Conservation (phyloP, 1,140 invertebrate species). For the Dryas iulia region DNA sequence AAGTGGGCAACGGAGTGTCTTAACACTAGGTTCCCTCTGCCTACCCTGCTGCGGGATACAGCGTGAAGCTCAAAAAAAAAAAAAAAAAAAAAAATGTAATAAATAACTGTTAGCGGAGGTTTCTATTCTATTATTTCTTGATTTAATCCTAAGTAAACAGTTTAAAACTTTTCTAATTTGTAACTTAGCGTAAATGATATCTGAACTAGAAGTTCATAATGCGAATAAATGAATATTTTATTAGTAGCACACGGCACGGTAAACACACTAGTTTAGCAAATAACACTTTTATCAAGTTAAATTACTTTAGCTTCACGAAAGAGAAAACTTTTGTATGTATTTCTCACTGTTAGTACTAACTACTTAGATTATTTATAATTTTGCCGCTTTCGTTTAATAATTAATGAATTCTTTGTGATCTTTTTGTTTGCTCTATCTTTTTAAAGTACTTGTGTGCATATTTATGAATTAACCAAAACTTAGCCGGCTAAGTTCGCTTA, state of each 20-base stretch:
- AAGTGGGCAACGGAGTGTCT: no score
- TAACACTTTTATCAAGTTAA: constrained; percentile 50
- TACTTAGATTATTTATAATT: constrained; percentile 36
- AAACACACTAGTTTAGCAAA: constrained; percentile 48
- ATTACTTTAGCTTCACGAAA: constrained; percentile 44
- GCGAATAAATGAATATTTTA: constrained; percentile 47
- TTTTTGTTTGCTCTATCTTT: no score
- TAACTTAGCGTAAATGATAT: constrained; percentile 43
- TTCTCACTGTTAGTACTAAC: constrained; percentile 25
- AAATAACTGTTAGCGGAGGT: neutral
- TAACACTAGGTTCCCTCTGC: no score
- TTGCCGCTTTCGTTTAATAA: neutral
- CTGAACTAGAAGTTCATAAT: constrained; percentile 37
- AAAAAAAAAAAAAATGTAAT: no score
- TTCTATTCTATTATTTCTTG: constrained; percentile 17
- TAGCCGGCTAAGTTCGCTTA: neutral
- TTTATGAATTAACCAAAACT: neutral
- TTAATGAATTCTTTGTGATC: no score
- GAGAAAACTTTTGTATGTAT: constrained; percentile 43
- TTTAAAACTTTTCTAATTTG: constrained; percentile 45
- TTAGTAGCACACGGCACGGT: constrained; percentile 38
- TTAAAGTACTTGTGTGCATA: no score
- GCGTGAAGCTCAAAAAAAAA: no score
- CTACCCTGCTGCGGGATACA: no score
- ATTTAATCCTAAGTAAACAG: constrained; percentile 35